Evolutionary conservation across 2,113 vertebrate genomes (phyloP).

Genomic region (Toxostoma redivivum): DNA sequence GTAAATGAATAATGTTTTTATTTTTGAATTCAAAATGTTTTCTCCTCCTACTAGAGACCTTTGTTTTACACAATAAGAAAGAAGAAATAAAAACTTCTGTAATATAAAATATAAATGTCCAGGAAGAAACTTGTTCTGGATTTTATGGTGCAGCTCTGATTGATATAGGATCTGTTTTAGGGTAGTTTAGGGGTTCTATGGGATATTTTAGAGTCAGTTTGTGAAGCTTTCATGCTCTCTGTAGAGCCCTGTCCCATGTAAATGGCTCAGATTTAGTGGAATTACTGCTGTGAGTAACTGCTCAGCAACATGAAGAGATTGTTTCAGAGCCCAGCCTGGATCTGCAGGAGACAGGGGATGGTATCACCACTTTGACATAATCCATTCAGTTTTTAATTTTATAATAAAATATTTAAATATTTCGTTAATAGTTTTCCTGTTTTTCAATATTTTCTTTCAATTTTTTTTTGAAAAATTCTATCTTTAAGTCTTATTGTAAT

Average conservation of each 20-base stretch:
- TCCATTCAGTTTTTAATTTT: background rate
- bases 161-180: background rate
- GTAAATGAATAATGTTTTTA: background rate
- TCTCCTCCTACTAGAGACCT: background rate
- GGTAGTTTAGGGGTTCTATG: background rate
- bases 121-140: background rate
- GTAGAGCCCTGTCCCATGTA: background rate
- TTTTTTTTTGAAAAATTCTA: background rate
- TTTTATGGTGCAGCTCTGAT: background rate
- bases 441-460: background rate
- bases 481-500: background rate
- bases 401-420: background rate
- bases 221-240: background rate
- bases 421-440: background rate
- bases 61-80: background rate
- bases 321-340: background rate
- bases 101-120: background rate
- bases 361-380: background rate
- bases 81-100: background rate
- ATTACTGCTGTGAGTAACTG: background rate
- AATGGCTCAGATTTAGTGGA: background rate
- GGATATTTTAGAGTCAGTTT: background rate
- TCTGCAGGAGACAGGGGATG: background rate
- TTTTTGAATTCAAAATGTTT: background rate
- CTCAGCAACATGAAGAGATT: background rate